Percentiles rank a stretch among this genome's conserved stretches.
phyloP scores from a whole-genome alignment of 2,888 invertebrate genomes.

The Gonocerus acuteangulatus region DNA sequence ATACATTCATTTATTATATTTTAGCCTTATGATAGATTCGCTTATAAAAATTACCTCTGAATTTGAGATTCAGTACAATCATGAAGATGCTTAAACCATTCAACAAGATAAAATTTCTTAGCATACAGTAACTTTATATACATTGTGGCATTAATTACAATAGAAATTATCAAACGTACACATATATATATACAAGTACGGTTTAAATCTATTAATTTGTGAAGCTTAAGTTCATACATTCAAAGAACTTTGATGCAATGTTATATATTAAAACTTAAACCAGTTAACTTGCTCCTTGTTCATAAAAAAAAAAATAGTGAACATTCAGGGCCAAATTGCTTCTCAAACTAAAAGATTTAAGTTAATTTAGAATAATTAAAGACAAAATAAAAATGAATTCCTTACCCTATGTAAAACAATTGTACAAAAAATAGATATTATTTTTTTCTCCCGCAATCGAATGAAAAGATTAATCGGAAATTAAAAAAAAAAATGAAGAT shows the following conservation, averaged over 20 bases:
- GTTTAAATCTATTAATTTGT: conserved; percentile 25
- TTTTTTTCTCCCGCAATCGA: conserved; percentile 8
- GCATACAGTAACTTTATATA: conserved; percentile 22
- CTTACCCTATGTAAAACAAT: conserved; percentile 5
- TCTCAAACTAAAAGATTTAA: conserved; percentile 27
- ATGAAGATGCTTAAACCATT: conserved; percentile 9
- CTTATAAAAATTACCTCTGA: conserved; percentile 17
- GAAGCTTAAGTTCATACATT: conserved; percentile 2
- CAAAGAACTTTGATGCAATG: neutral
- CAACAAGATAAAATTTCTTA: conserved; percentile 20
- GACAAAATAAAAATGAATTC: neutral
- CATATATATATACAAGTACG: conserved; percentile 7
- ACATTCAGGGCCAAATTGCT: conserved; percentile 9
- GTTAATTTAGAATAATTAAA: conserved; percentile 5
- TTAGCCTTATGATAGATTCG: conserved; percentile 10
- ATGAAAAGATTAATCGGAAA: conserved; percentile 9
- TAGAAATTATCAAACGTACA: conserved; percentile 15
- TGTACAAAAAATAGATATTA: neutral
- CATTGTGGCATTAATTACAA: conserved; percentile 22
- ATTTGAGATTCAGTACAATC: conserved; percentile 11
- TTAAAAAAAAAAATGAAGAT: conserved; percentile 1
- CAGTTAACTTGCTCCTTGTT: neutral
- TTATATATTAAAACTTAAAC: too few relatives aligned
- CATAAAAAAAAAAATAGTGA: neutral
- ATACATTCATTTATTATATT: conserved; percentile 1